Base-by-base conservation (phyloP, 2,113 vertebrate genomes). In the Sus scrofa region DNA sequence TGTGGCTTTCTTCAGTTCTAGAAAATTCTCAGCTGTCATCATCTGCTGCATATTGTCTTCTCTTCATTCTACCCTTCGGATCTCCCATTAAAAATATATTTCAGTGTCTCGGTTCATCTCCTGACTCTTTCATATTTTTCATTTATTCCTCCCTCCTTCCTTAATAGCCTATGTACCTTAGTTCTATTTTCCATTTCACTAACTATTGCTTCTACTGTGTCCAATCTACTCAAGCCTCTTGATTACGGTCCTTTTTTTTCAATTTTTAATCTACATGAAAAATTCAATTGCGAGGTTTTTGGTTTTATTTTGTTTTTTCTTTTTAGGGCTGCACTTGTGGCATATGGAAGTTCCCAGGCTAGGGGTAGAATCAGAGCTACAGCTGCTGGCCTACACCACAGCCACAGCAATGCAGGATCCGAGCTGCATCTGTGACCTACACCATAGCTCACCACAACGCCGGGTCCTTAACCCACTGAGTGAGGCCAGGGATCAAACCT, bases 11-110 rank as follows among this genome's bases (percentile, higher is more conserved):
- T 94, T 77, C 30, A 75, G 32, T 70, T 93, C 95, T 82, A 93
- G 77, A 91, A 96, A 91, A 79, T 85, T 75, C 84, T 86, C 85
- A 83, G 34, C 39, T 82, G 8, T n/a, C 92, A 63, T 52, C 52
- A 79, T 91, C n/a, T 87, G 65, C 65, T 52, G 19, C 37, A 65
- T 14, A 73, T 34, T 86, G 18, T 75, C 68, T 85, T 85, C 84
- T 73, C 63, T 94, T 93, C 24, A 78, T 26, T 30, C 32, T 54
- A 7, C 88, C 24, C 54, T 83, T 79, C 91, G 30, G 20, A 77
- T 70, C 67, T 90, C 39, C 24, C 87, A 67, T 65, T 86, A 82
- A 39, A 56, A 70, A 91, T 58, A 52, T 54, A 83, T 86, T 83
- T 58, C 26, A 62, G 19, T 68, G 39, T 87, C 24, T 92, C 34